A percentile compares a stretch with the other conserved stretches of the same genome.
Evolutionary conservation across 1,140 invertebrate genomes (phyloP).

Genomic region (Hermatobates lingyangjiaoensis): DNA sequence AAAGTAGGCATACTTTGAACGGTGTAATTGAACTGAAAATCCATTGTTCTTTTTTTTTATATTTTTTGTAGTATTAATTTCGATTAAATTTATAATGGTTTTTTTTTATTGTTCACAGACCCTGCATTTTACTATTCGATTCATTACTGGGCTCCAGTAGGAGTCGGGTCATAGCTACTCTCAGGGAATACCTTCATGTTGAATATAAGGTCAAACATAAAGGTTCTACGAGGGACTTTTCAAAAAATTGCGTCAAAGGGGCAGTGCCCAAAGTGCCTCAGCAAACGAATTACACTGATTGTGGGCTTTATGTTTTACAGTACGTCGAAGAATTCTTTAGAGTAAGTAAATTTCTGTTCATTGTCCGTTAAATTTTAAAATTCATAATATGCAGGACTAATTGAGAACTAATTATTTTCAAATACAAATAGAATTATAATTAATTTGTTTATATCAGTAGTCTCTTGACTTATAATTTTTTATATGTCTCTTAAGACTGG

Average conservation of each 20-base stretch:
- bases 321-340: conserved; percentile 91
- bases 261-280: conserved; percentile 77
- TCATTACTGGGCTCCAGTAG: conserved; percentile 66
- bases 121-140: conserved; percentile 89
- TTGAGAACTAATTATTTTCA: no score
- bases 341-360: no score
- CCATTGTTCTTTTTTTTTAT: no score
- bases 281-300: conserved; percentile 92
- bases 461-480: neutral
- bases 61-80: no score
- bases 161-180: conserved; percentile 60
- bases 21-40: no score
- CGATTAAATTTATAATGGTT: neutral
- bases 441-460: neutral
- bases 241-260: conserved; percentile 64
- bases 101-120: conserved; percentile 30
- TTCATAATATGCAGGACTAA: no score
- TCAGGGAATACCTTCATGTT: conserved; percentile 73
- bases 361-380: no score
- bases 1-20: no score
- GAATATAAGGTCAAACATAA: conserved; percentile 62
- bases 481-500: neutral
- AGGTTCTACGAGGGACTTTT: conserved; percentile 43
- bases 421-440: neutral
- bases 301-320: conserved; percentile 85